These are phyloP conservation scores for Panagrolaimus sp. DNA, from an alignment of 1,140 invertebrate species.

Conservation along the genomic window DNA sequence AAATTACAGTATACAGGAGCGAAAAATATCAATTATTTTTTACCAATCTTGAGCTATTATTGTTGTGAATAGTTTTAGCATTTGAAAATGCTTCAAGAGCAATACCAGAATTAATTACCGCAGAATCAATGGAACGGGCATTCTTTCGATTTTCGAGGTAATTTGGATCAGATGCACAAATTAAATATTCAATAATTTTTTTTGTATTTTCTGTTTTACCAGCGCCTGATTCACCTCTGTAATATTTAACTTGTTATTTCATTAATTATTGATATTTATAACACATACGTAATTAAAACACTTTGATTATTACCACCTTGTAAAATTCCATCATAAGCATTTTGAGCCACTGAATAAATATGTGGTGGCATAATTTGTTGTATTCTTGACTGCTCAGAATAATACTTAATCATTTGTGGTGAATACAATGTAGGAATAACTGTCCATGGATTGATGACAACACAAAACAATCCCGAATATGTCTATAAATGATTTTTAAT, in stretches of 20 bases:
- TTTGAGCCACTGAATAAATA: slow-evolving; percentile 97
- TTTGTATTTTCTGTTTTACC: slow-evolving; percentile 99
- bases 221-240: slow-evolving; percentile 92
- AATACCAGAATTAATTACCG: slow-evolving; percentile 40
- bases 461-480: slow-evolving; percentile 98
- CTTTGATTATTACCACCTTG: slow-evolving; percentile 99
- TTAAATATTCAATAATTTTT: slow-evolving; percentile 69
- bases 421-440: slow-evolving; percentile 92
- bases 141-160: slow-evolving; percentile 13
- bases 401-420: slow-evolving; percentile 83
- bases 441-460: slow-evolving; percentile 99
- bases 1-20: slow-evolving; percentile 24
- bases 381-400: slow-evolving; percentile 96
- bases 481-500: slow-evolving; percentile 71
- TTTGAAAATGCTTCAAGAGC: slow-evolving; percentile 68
- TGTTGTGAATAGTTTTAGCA: slow-evolving; percentile 71
- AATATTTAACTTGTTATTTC: slow-evolving; percentile 16
- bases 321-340: slow-evolving; percentile 92
- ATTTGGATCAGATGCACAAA: slow-evolving; percentile 27
- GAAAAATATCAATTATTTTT: too few species aligned
- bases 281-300: slow-evolving; percentile 81
- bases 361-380: slow-evolving; percentile 73
- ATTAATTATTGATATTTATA: neutral
- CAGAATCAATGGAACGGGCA: slow-evolving; percentile 23
- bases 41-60: slow-evolving; percentile 77